phyloP scores from a whole-genome alignment of 1,140 invertebrate species.

The Scaptomyza montana region DNA sequence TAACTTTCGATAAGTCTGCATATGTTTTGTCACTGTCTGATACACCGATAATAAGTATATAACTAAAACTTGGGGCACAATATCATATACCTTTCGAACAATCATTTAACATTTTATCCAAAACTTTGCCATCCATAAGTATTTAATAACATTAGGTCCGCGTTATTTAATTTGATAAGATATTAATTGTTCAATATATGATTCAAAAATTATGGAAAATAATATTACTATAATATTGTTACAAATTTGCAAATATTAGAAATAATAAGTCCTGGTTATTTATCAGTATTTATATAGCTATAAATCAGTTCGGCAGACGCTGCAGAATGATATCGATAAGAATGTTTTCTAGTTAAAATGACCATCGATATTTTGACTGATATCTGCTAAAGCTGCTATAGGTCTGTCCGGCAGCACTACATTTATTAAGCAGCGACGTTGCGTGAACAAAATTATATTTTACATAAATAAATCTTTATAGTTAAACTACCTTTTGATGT shows the following conservation, averaged over 20 bases:
- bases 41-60: constrained; percentile 5
- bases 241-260: too few relatives aligned
- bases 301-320: too few relatives aligned
- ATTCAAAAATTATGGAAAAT: too few relatives aligned
- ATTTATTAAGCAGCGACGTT: constrained; percentile 70
- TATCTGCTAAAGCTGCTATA: constrained; percentile 15
- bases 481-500: constrained; percentile 58
- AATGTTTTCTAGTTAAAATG: neutral
- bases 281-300: too few relatives aligned
- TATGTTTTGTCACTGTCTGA: neutral
- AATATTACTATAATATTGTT: too few relatives aligned
- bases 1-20: constrained; percentile 1
- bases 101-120: neutral
- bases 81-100: neutral
- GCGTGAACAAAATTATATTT: constrained; percentile 76
- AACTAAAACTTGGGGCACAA: too few relatives aligned
- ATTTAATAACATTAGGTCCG: too few relatives aligned
- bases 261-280: neutral
- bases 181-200: too few relatives aligned
- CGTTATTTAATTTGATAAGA: too few relatives aligned
- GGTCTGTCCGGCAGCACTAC: constrained; percentile 47
- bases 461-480: constrained; percentile 73
- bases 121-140: too few relatives aligned
- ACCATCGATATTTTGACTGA: constrained; percentile 6
- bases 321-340: neutral